Conservation (phyloP, 2,888 invertebrate genomes). For the Unio pictorum region DNA sequence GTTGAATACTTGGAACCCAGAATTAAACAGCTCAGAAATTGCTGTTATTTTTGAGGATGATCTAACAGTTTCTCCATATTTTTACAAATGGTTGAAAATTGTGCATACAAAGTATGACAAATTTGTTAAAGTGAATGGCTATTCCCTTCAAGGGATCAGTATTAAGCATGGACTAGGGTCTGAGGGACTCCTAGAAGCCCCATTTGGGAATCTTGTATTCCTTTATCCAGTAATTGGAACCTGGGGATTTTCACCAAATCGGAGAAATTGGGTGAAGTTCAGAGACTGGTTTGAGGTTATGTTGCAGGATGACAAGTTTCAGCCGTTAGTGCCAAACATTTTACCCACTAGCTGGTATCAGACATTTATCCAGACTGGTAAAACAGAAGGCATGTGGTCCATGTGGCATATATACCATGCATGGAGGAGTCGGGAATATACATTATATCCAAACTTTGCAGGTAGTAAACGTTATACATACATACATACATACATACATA, state of each 20-base stretch:
- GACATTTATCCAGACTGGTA: constrained; percentile 25
- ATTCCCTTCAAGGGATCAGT: constrained; percentile 45
- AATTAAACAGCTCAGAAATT: constrained; percentile 43
- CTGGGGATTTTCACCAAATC: constrained; percentile 59
- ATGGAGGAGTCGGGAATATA: constrained; percentile 41
- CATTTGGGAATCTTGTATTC: constrained; percentile 33
- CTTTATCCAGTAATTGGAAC: constrained; percentile 53
- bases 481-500: too few relatives aligned
- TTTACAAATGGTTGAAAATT: constrained; percentile 54
- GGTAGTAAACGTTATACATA: constrained; percentile 11
- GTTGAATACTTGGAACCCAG: constrained; percentile 53
- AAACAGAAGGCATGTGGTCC: constrained; percentile 55
- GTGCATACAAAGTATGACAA: constrained; percentile 50
- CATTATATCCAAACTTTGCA: constrained; percentile 44
- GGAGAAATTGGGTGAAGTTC: constrained; percentile 42
- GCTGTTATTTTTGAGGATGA: constrained; percentile 63
- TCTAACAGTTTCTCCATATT: constrained; percentile 49
- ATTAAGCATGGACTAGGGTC: constrained; percentile 36
- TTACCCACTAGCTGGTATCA: constrained; percentile 53
- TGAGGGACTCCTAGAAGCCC: constrained; percentile 23
- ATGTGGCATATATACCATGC: constrained; percentile 62
- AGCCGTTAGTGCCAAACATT: constrained; percentile 51
- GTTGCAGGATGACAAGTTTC: constrained; percentile 27
- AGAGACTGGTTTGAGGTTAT: constrained; percentile 40
- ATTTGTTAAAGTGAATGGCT: constrained; percentile 43